Base-by-base conservation (phyloP, 2,888 invertebrate species). In the Phanerotoma sp. region DNA sequence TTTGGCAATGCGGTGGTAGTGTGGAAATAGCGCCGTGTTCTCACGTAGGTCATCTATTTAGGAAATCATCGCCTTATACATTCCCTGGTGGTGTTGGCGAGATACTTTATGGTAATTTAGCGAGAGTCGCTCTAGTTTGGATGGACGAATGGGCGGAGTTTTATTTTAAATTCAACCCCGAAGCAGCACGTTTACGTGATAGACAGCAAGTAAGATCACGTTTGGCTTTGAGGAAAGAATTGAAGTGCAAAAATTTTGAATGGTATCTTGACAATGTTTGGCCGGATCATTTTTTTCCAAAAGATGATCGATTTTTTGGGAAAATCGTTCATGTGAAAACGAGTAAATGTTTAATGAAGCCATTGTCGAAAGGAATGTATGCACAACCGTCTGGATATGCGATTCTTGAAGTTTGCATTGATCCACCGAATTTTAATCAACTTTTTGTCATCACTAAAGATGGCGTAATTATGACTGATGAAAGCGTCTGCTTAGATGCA, bases 101-200 rank as follows among this genome's bases (percentile, higher is more conserved):
- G 63, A 88, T 93, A n/a, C 81, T 98, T 1, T 90, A 92, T 64
- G 84, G 89, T 0, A 99, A 99, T 79, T 81, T 96, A 30, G 95
- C 94, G 0, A 81, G 99, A 54, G 96, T 95, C 0, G 96, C 96
- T 1, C 82, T 91, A 3, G 97, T 97, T 0, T 99, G 98, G 98
- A 92, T 99, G 91, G 98, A 98, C 72, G 91, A 97, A 51, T 97
- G 96, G 91, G 89, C 91, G 10, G 88, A 91, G 59, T 95, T 96
- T 77, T 93, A 88, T 71, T 93, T 93, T 74, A 91, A 90, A 72
- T 90, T 93, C 66, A 93, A 92, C 71, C 86, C 82, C 42, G 83
- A 87, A 33, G 85, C 89, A 0, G 83, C 82, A 18, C 76, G 77
- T 60, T 72, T 83, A 21, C 81, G 83, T 21, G 82, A 85, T 45